A percentile compares a stretch with the other conserved stretches of the same genome.
phyloP scores from a whole-genome alignment of 2,888 invertebrate genomes.

The Lasioglossum calceatum region DNA sequence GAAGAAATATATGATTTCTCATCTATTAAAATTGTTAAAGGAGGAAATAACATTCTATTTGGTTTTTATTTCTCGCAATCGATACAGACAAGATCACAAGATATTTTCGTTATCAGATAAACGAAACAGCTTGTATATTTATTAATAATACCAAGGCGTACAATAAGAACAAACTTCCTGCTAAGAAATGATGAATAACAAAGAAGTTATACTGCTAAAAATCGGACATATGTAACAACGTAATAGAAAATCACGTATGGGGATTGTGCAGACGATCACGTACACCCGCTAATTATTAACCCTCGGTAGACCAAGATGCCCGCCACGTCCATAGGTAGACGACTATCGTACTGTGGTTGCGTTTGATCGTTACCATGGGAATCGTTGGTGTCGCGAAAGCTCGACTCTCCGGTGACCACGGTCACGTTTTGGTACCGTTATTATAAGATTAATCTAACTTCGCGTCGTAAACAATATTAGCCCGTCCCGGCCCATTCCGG shows the following conservation, averaged over 20 bases:
- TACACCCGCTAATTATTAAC: slow-evolving; percentile 59
- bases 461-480: slow-evolving; percentile 71
- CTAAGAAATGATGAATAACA: too few relatives aligned
- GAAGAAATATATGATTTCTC: too few relatives aligned
- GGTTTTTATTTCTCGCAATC: too few relatives aligned
- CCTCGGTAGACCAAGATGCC: slow-evolving; percentile 44
- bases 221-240: neutral
- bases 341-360: neutral
- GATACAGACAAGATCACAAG: too few relatives aligned
- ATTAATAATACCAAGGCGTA: too few relatives aligned
- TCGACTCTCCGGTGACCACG: slow-evolving; percentile 39
- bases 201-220: neutral
- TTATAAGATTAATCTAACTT: slow-evolving; percentile 73
- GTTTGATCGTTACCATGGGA: slow-evolving; percentile 64
- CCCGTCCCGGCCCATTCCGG: neutral
- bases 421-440: slow-evolving; percentile 65
- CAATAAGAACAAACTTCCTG: too few relatives aligned
- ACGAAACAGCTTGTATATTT: too few relatives aligned
- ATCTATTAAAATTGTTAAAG: too few relatives aligned
- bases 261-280: slow-evolving; percentile 44
- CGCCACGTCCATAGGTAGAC: slow-evolving; percentile 18
- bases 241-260: neutral
- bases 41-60: too few relatives aligned
- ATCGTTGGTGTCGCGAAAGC: slow-evolving; percentile 55
- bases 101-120: too few relatives aligned